phyloP scores from a whole-genome alignment of 2,113 vertebrate genomes.

The Chunga burmeisteri region DNA sequence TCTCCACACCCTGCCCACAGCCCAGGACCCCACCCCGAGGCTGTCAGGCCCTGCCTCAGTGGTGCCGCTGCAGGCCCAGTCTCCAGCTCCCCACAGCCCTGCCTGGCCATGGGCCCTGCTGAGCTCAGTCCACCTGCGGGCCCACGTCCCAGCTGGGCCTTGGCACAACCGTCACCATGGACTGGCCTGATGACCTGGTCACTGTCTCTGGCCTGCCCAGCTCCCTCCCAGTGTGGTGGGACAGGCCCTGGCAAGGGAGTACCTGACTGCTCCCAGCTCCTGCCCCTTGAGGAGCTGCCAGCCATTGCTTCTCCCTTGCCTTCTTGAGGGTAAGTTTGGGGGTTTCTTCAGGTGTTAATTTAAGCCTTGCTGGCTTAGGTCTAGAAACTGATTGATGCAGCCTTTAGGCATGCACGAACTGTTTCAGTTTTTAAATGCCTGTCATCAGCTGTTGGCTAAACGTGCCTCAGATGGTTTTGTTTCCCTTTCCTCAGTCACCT shows the following conservation, averaged over 20 bases:
- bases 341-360: not conserved
- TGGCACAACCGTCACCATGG: accelerated
- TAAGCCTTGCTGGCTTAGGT: not conserved
- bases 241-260: accelerated
- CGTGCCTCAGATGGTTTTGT: not conserved
- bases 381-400: not conserved
- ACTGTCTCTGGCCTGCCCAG: not conserved
- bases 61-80: accelerated
- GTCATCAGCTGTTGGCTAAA: not conserved
- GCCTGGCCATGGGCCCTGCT: not conserved
- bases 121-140: accelerated
- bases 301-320: not conserved
- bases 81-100: not conserved
- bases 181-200: too few relatives aligned
- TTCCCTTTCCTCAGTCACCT: not conserved
- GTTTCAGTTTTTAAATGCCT: not conserved
- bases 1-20: not conserved
- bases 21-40: not conserved
- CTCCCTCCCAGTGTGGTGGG: accelerated
- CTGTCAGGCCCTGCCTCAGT: not conserved
- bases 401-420: not conserved
- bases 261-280: not conserved
- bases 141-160: not conserved
- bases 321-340: not conserved
- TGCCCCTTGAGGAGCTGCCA: accelerated